Evolutionary conservation across 2,797 vertebrate species (phyloP).

Genomic region (Oreortyx pictus): DNA sequence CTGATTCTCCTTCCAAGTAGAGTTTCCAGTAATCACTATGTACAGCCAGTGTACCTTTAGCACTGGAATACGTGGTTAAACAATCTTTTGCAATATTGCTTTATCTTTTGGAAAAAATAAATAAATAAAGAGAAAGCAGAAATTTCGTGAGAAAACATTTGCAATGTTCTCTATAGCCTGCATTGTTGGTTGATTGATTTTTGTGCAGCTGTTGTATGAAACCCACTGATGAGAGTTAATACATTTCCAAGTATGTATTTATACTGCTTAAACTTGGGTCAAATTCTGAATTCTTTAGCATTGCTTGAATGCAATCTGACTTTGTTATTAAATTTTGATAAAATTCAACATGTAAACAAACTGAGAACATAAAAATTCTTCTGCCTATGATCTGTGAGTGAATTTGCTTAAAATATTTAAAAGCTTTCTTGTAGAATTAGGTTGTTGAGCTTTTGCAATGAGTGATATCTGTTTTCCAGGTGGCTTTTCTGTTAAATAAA

Average conservation of each 20-base stretch:
- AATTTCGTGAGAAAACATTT: slow-evolving; percentile 56
- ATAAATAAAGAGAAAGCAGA: neutral
- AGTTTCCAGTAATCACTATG: slow-evolving; percentile 26
- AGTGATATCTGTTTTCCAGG: neutral
- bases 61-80: neutral
- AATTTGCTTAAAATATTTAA: neutral
- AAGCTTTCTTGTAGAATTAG: neutral
- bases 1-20: slow-evolving; percentile 36
- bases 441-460: neutral
- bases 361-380: neutral
- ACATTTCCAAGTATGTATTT: slow-evolving; percentile 30
- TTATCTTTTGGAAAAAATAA: slow-evolving; percentile 41
- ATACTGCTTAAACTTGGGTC: neutral
- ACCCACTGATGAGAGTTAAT: slow-evolving; percentile 53
- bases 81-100: slow-evolving; percentile 34
- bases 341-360: neutral
- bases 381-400: neutral
- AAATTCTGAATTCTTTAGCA: neutral
- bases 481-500: neutral
- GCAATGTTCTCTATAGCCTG: slow-evolving; percentile 1
- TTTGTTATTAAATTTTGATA: neutral
- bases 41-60: slow-evolving; percentile 24
- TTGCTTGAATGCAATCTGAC: neutral
- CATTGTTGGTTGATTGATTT: neutral
- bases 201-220: slow-evolving; percentile 49